Base-by-base conservation (phyloP, 2,888 invertebrate species). In the Lasioglossum figueresi region DNA sequence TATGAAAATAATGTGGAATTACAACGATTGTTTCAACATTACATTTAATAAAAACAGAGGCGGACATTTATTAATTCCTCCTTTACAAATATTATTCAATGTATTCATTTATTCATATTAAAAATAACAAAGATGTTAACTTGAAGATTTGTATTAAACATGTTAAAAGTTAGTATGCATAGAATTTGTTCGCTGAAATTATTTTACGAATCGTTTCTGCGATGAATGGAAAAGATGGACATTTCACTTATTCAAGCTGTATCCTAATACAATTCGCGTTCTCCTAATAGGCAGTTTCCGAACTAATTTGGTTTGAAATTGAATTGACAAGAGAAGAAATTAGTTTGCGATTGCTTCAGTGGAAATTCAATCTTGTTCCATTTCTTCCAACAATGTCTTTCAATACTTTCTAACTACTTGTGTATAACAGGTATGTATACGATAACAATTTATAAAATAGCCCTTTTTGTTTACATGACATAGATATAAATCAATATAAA, bases 301-400 rank as follows among this genome's bases (percentile, higher is more conserved):
- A 66, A 66, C 66, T 37, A 66, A 37, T 68, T 68, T 68, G 37
- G 8, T n/a, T 37, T 37, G 34, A 68, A 68, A 68, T 68, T 68
- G 34, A 68, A 68, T 68, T 66, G 66, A 66, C 66, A 34, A 34
- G 34, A 66, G 34, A 66, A 31, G 66, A 66, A 66, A 66, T 68
- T 37, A 68, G 68, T 68, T 68, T 68, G 68, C 34, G 68, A 68
- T 68, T 68, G 68, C 37, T 37, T 37, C 12, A 12, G 4, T 34
- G 12, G 34, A 37, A 37, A 68, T 68, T 63, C 63, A 31, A 63
- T 63, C 37, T n/a, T 68, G 37, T 37, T 68, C 10, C 5, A 37
- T 68, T 68, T 68, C 68, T 37, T 68, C 37, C 23, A n/a, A n/a
- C 68, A 68, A 23, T 23, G 23, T 72, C 4, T n/a, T 56, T 56